phyloP scores from a whole-genome alignment of 2,113 vertebrate species.

The Onychostruthus taczanowskii region DNA sequence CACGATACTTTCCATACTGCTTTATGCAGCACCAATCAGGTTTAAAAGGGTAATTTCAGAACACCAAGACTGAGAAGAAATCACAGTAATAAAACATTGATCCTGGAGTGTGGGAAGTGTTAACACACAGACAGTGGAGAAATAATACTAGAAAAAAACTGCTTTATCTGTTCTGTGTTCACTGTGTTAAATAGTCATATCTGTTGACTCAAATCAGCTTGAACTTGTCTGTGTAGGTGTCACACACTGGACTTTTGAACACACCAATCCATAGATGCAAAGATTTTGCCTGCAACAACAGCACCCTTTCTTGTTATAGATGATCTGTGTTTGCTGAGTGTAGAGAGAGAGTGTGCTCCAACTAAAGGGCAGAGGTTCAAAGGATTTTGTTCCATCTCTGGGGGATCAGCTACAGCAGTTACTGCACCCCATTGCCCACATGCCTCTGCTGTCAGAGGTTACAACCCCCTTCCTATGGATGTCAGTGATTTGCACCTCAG shows the following conservation, averaged over 20 bases:
- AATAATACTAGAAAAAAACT: neutral
- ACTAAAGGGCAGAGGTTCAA: neutral
- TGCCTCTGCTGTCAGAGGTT: neutral
- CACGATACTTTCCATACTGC: neutral
- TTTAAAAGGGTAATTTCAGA: neutral
- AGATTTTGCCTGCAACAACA: neutral
- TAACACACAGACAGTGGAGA: neutral
- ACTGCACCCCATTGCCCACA: accelerated
- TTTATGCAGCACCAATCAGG: neutral
- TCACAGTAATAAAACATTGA: neutral
- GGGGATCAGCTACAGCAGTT: neutral
- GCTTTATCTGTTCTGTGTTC: neutral
- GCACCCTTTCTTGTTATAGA: neutral
- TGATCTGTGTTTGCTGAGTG: neutral
- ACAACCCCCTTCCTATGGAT: neutral
- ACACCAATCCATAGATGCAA: neutral
- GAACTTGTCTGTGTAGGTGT: neutral
- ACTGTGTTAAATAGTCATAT: neutral
- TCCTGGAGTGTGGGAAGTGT: neutral
- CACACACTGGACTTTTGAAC: neutral
- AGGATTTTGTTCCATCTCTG: neutral
- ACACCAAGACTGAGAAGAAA: neutral
- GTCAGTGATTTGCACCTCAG: neutral
- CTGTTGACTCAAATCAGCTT: neutral
- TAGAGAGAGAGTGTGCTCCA: neutral